phyloP scores from a whole-genome alignment of 2,888 invertebrate genomes.

The Chrysolina oricalcia region DNA sequence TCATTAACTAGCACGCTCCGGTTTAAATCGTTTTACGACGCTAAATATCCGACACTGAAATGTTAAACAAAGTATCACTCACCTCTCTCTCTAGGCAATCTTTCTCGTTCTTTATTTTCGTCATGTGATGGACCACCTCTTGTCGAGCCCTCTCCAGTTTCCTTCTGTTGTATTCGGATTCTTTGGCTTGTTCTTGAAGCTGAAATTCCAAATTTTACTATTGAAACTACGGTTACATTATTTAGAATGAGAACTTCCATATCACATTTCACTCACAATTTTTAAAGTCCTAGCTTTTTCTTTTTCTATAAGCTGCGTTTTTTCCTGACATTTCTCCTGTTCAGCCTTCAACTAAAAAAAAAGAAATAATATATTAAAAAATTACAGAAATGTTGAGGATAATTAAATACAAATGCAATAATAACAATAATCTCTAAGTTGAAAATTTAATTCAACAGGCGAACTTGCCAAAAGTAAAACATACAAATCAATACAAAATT shows the following conservation, averaged over 20 bases:
- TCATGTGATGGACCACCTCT: conserved; percentile 76
- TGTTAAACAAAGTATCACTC: conserved; percentile 12
- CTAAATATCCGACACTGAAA: neutral
- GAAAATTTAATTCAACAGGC: too few species aligned
- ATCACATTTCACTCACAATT: conserved; percentile 66
- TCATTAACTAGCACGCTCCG: neutral
- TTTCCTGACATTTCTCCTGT: conserved; percentile 71
- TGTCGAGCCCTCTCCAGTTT: conserved; percentile 75
- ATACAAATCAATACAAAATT: too few species aligned
- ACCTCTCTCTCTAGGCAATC: conserved; percentile 76
- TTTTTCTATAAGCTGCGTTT: conserved; percentile 71
- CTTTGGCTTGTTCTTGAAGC: conserved; percentile 75
- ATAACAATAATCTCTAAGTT: too few species aligned
- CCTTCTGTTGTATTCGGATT: conserved; percentile 75
- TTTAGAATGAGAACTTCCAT: too few species aligned
- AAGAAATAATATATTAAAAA: neutral
- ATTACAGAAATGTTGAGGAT: neutral
- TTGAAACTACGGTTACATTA: too few species aligned
- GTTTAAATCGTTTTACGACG: conserved; percentile 2
- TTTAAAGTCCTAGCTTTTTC: conserved; percentile 72
- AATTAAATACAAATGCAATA: too few species aligned
- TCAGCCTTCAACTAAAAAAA: conserved; percentile 70
- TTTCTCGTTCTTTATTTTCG: conserved; percentile 75
- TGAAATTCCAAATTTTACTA: conserved; percentile 60
- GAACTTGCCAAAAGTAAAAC: too few species aligned